Evolutionary conservation across 2,113 vertebrate species (phyloP), one percentile per base, ranked within the genome.

Genomic region (Hippocampus guttulatus): DNA sequence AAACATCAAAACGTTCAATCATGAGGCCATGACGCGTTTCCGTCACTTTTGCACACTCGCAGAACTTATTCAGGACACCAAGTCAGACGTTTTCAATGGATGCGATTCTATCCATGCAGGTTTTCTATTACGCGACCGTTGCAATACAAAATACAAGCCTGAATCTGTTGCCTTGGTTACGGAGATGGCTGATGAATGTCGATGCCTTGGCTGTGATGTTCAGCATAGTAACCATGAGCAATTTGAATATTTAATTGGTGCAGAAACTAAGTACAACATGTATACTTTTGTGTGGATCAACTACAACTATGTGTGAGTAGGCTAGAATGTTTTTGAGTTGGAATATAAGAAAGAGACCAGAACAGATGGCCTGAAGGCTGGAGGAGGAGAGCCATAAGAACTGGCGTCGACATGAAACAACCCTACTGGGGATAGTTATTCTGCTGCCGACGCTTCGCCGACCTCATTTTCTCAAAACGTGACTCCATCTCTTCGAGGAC

Each of bases 381-480:
- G 45, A 83, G 64, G 68, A 79, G 79, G 76, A 83, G 70, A 84
- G 68, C 77, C 2, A 75, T 7, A 47, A 74, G 60, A 79, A 64
- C 69, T 75, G 85, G 73, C 78, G 81, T 80, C 74, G 66, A 76
- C 64, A 75, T 47, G 54, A 65, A 67, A 51, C 79, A 79, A 74
- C 80, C 74, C 91, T 93, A 93, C 86, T 93, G 87, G 67, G 91
- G 87, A 81, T 88, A 93, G 87, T 77, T 98, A 87, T 95, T 99
- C 90, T 99, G 96, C 91, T 99, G 97, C 77, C 96, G 93, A 91
- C 96, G 96, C 88, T 97, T 99, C 30, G 96, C 96, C 0, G 96
- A 98, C 90, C 97, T 94, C 97, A 98, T 96, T 92, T 99, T 99
- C 87, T 99, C 96, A 88, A 99, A 98, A 77, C 96, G 94, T 0